phyloP scores from a whole-genome alignment of 2,113 vertebrate species.

The Orthonyx spaldingii region DNA sequence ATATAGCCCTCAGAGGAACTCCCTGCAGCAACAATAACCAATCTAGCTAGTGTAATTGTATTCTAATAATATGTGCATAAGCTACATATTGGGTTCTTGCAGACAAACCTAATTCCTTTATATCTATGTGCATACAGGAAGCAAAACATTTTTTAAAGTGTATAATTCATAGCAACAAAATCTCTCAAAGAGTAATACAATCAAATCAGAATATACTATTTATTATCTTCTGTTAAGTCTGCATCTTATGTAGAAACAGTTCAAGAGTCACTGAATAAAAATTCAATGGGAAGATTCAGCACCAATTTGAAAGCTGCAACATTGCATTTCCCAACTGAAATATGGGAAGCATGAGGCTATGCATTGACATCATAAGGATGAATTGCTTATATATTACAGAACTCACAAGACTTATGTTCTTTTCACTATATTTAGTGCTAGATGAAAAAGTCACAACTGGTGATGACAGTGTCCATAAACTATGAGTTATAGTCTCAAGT shows the following conservation, averaged over 20 bases:
- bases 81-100: not conserved
- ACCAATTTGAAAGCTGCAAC: not conserved
- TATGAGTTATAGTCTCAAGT: not conserved
- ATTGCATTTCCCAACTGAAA: not conserved
- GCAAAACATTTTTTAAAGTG: not conserved
- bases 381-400: not conserved
- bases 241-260: accelerated
- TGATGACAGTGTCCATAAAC: not conserved
- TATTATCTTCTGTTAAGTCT: not conserved
- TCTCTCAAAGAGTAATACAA: not conserved
- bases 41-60: not conserved
- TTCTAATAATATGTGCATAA: not conserved
- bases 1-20: not conserved
- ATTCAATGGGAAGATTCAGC: not conserved
- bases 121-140: not conserved
- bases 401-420: not conserved
- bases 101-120: not conserved
- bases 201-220: not conserved
- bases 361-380: not conserved
- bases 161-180: not conserved
- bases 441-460: not conserved
- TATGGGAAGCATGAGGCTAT: not conserved
- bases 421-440: not conserved
- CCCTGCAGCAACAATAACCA: not conserved
- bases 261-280: not conserved